Conservation (phyloP, 2,797 vertebrate genomes). For the Tamandua tetradactyla region DNA sequence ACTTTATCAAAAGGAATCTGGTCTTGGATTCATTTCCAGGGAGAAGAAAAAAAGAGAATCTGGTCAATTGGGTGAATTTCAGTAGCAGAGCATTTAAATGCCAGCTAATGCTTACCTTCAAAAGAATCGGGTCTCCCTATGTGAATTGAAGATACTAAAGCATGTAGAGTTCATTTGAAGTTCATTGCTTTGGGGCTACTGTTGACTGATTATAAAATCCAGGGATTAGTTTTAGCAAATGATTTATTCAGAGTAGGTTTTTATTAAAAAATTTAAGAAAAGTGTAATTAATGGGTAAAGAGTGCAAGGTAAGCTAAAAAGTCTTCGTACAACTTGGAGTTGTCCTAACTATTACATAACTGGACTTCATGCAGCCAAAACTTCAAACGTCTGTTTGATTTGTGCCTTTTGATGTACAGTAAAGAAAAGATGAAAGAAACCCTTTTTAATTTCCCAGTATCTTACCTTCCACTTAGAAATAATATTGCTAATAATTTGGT, state of each 20-base stretch:
- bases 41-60: too few relatives aligned
- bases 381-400: not conserved
- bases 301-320: not conserved
- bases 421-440: not conserved
- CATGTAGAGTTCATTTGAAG: not conserved
- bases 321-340: not conserved
- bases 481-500: not conserved
- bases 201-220: not conserved
- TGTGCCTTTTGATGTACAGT: not conserved
- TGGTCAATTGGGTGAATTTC: not conserved
- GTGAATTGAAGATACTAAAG: not conserved
- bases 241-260: conserved; percentile 23
- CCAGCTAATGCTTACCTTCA: not conserved
- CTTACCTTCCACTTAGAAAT: not conserved
- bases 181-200: not conserved
- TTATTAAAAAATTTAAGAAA: not conserved
- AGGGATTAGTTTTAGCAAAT: not conserved
- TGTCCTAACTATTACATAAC: not conserved
- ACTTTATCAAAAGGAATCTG: not conserved
- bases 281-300: not conserved
- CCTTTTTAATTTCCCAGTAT: not conserved
- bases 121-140: not conserved
- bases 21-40: not conserved
- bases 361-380: not conserved
- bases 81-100: not conserved